Evolutionary conservation across 2,888 invertebrate species (phyloP).

Genomic region (Aleiodes alternator): DNA sequence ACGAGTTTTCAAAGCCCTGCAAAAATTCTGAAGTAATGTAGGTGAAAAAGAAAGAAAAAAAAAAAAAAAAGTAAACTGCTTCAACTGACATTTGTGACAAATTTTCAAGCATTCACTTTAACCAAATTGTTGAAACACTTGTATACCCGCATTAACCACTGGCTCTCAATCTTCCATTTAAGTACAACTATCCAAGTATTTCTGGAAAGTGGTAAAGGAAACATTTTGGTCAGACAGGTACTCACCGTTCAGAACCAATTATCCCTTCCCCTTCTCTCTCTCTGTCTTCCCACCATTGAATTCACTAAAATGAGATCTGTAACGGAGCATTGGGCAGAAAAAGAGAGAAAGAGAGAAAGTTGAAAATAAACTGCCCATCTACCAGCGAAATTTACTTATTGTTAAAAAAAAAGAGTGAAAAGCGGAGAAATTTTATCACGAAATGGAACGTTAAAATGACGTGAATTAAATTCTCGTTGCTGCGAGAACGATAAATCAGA

Average conservation of each 20-base stretch:
- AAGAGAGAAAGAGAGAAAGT: too few relatives aligned
- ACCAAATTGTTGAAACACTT: slow-evolving; percentile 23
- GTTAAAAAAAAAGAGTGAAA: background rate
- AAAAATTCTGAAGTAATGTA: slow-evolving; percentile 17
- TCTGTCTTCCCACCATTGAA: background rate
- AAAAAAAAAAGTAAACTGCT: background rate
- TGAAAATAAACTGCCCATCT: background rate
- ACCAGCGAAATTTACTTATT: slow-evolving; percentile 1
- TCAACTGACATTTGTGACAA: slow-evolving; percentile 32
- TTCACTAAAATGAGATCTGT: background rate
- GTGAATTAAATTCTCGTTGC: slow-evolving; percentile 30
- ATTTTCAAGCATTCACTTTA: slow-evolving; percentile 6
- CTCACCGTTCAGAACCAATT: slow-evolving; percentile 14
- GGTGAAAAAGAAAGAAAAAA: slow-evolving; percentile 7
- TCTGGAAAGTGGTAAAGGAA: slow-evolving; percentile 30
- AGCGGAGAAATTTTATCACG: slow-evolving; percentile 9
- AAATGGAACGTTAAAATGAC: slow-evolving; percentile 25
- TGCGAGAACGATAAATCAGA: slow-evolving; percentile 11
- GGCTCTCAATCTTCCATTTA: slow-evolving; percentile 32
- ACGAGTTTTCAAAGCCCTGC: slow-evolving; percentile 4
- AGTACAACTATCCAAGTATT: slow-evolving; percentile 22
- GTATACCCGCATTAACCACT: slow-evolving; percentile 24
- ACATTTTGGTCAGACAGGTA: slow-evolving; percentile 33
- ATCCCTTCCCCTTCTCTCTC: background rate
- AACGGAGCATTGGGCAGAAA: background rate